Percentiles rank a stretch among this genome's conserved stretches.
Conservation (phyloP, 2,113 vertebrate species). For the Protomyctophum bolini region DNA sequence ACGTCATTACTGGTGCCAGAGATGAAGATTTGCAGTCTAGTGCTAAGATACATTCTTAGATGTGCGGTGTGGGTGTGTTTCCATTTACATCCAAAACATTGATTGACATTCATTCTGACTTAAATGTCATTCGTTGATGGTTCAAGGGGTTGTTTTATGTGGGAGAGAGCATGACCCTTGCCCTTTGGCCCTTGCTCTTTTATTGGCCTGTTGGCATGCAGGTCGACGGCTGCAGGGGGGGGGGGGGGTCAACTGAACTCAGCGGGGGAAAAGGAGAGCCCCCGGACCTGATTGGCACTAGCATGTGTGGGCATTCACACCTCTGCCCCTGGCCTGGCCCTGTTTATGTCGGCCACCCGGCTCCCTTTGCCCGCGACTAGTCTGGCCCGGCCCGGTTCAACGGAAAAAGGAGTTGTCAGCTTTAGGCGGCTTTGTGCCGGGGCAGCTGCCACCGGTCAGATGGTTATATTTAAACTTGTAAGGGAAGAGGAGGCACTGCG, state of each 20-base stretch:
- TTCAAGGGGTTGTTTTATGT: conserved; percentile 10
- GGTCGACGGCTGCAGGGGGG: conserved; percentile 62
- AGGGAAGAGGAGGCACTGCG: conserved; percentile 56
- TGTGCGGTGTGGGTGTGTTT: conserved; percentile 3
- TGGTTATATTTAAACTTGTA: conserved; percentile 78
- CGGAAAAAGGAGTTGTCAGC: conserved; percentile 74
- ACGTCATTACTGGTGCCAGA: not conserved
- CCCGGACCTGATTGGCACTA: conserved; percentile 84
- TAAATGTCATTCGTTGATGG: conserved; percentile 2
- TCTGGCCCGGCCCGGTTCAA: conserved; percentile 28
- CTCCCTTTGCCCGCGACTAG: conserved; percentile 41
- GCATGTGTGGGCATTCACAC: conserved; percentile 85
- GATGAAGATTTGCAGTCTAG: not conserved
- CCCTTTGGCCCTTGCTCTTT: conserved; percentile 43
- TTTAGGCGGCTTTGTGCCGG: conserved; percentile 73
- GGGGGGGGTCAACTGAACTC: conserved; percentile 69
- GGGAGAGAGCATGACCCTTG: conserved; percentile 17
- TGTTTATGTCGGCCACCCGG: conserved; percentile 55
- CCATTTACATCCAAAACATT: not conserved
- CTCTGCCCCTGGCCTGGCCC: conserved; percentile 54
- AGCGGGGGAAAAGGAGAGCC: conserved; percentile 73
- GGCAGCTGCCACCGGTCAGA: conserved; percentile 71
- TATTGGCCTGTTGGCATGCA: conserved; percentile 59
- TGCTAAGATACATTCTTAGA: no score
- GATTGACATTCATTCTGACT: conserved; percentile 5